Base-by-base conservation (phyloP, 1,140 invertebrate species). In the Plodia interpunctella region DNA sequence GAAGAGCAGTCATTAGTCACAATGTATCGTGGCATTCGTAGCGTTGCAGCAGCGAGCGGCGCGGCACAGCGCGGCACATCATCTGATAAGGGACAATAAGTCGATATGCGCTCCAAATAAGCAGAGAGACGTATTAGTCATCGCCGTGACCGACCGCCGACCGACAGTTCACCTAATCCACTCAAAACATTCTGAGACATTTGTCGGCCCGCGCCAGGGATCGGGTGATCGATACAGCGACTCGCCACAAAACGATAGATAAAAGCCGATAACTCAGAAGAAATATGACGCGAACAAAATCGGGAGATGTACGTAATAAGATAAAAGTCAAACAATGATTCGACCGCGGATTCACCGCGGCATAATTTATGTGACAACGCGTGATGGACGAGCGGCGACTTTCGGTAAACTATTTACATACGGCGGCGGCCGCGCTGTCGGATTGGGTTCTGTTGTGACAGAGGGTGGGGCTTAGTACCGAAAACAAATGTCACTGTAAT, bases 271-370 rank as follows among this genome's bases (percentile, higher is more conserved):
- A 88, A 87, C 76, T 83, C 83, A 79, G 76, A 87, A 87, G 86
- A 89, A 89, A 89, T 89, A 89, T 89, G 86, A 89, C 83, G 84
- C 84, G 83, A 87, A 89, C 86, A 87, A 87, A 89, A 89, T 89
- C 86, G 84, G 82, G 80, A 87, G 86, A 87, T 86, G 82, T 85
- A 85, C 78, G 86, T 89, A 89, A 87, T 87, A 89, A 89, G 86
- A 89, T 89, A 88, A 89, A 89, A 89, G 86, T 89, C 86, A 85
- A 85, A 87, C 86, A 87, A 87, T 89, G 86, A 89, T 87, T 89
- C 86, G 83, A 79, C 78, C 84, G 83, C 86, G 86, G 86, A 89
- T 87, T 87, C 84, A 82, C 84, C 84, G 87, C 84, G 81, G 86
- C 84, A 88, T 88, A 88, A 88, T 88, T 88, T 88, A 88, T 88